phyloP scores from a whole-genome alignment of 2,888 invertebrate species.

The Adineta ricciae region DNA sequence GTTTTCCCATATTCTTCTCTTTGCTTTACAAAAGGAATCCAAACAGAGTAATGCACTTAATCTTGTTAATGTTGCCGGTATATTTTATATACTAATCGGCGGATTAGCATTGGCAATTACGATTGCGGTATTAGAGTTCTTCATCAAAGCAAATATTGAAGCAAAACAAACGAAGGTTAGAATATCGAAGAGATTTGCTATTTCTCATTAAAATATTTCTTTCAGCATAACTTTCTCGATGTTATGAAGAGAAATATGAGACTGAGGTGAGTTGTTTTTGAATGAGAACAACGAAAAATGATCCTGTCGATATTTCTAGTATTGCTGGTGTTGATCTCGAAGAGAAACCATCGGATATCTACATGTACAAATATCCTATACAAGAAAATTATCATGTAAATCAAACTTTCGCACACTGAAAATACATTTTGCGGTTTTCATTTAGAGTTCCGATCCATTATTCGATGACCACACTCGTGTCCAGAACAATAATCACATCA shows the following conservation, averaged over 20 bases:
- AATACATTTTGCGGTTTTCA: neutral
- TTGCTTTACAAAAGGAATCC: constrained; percentile 41
- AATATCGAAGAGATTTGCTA: neutral
- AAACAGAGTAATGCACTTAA: constrained; percentile 71
- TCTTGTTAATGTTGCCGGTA: constrained; percentile 91
- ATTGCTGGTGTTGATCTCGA: constrained; percentile 7
- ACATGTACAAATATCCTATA: neutral
- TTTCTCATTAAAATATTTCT: neutral
- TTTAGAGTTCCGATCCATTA: constrained; percentile 13
- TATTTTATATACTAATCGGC: constrained; percentile 92
- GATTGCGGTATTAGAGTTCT: constrained; percentile 85
- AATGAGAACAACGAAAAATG: too few relatives aligned
- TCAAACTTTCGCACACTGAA: neutral
- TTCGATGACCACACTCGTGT: neutral
- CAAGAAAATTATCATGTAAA: constrained; percentile 2
- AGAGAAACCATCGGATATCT: neutral
- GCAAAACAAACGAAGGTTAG: constrained; percentile 44
- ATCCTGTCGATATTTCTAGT: neutral
- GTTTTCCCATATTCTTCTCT: neutral
- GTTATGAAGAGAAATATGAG: constrained; percentile 16
- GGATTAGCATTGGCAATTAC: constrained; percentile 79
- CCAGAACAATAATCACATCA: neutral
- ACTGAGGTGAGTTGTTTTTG: neutral
- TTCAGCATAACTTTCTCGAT: constrained; percentile 1
- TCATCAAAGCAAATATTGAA: constrained; percentile 62